Conservation (phyloP, 2,113 vertebrate species). For the Turdus rufiventris region DNA sequence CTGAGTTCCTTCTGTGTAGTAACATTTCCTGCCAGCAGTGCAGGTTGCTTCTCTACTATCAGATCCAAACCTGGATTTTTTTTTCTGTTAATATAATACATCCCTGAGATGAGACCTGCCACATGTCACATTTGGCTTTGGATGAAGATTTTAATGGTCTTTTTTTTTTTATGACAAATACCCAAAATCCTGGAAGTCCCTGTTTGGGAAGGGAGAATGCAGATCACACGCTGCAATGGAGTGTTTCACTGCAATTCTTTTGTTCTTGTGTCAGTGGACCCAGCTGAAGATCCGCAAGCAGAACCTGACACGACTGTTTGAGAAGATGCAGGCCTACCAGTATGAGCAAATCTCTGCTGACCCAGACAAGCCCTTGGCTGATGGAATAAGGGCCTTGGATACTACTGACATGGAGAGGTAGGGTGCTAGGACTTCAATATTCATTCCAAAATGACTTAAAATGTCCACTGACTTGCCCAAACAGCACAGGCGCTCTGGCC, state of each 20-base stretch:
- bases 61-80: not conserved
- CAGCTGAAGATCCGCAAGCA: conserved; percentile 95
- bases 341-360: conserved; percentile 98
- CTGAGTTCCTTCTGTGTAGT: not conserved
- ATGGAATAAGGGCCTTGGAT: conserved; percentile 93
- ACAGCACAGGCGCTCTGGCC: not conserved
- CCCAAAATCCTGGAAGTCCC: not conserved
- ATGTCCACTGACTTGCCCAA: rapidly evolving
- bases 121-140: not conserved
- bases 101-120: not conserved
- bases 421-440: not conserved
- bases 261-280: conserved; percentile 81
- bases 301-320: conserved; percentile 93
- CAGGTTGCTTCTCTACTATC: not conserved
- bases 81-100: not conserved
- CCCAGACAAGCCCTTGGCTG: conserved; percentile 95
- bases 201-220: not conserved
- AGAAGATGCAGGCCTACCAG: conserved; percentile 97
- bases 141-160: not conserved
- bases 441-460: not conserved
- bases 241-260: not conserved
- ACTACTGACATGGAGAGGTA: conserved; percentile 96
- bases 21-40: not conserved
- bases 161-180: not conserved
- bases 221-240: not conserved